Conservation (phyloP, 2,888 invertebrate species). For the Parthenolecanium corni region DNA sequence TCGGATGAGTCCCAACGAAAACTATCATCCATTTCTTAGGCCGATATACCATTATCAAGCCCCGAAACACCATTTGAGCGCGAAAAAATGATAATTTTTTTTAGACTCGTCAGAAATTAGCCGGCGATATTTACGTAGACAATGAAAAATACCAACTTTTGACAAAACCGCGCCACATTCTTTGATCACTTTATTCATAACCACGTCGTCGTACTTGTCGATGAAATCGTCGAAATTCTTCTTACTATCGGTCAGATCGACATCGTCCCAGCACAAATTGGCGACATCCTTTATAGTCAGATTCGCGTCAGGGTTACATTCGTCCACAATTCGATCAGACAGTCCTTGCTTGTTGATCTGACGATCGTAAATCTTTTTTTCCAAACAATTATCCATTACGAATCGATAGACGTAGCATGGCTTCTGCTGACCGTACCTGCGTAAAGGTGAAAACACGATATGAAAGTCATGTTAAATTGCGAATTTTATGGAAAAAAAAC, state of each 20-base stretch:
- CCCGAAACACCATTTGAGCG: too few species aligned
- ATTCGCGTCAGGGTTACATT: slow-evolving; percentile 92
- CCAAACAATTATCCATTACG: slow-evolving; percentile 92
- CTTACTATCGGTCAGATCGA: slow-evolving; percentile 62
- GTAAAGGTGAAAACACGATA: not conserved
- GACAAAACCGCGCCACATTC: slow-evolving; percentile 43
- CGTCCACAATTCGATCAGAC: slow-evolving; percentile 96
- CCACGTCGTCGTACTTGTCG: slow-evolving; percentile 66
- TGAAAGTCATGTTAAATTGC: too few species aligned
- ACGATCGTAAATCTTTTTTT: slow-evolving; percentile 94
- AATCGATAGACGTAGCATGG: slow-evolving; percentile 91
- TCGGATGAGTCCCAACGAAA: too few species aligned
- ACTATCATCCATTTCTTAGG: too few species aligned
- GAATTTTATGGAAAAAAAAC: not conserved
- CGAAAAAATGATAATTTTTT: too few species aligned
- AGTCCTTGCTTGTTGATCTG: slow-evolving; percentile 98
- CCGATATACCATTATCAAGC: too few species aligned
- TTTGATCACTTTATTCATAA: slow-evolving; percentile 57
- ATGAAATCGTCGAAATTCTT: slow-evolving; percentile 58
- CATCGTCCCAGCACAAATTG: slow-evolving; percentile 80
- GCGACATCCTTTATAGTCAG: slow-evolving; percentile 73
- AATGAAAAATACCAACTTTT: slow-evolving; percentile 39
- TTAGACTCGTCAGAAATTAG: too few species aligned
- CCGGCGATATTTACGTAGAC: not conserved
- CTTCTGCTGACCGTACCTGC: slow-evolving; percentile 82